Evolutionary conservation across 2,888 invertebrate species (phyloP), one percentile per base, ranked within the genome.

Genomic region (Brachyopa scutellaris): DNA sequence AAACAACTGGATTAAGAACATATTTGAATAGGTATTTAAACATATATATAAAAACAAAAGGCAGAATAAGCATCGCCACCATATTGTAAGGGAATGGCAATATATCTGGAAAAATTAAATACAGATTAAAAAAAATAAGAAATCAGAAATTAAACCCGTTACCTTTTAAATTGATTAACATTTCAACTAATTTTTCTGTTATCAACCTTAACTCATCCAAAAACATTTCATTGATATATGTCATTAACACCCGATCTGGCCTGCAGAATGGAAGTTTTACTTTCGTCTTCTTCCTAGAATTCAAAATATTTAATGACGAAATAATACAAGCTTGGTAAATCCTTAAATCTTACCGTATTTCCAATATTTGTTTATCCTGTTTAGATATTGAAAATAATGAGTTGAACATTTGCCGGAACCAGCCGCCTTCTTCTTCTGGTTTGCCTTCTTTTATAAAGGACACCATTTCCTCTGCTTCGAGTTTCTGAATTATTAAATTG

Each of bases 211-310:
- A 74, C 74, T 89, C 88, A 40, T 86, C 87, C 0, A 90, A 49
- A 17, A 89, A 87, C 55, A 89, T 80, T 13, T 89, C 87, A 77
- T 88, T 90, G 1, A 84, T 47, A 57, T 89, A 90, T 64, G 86
- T 85, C 7, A 88, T 40, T 1, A 89, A 62, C 0, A 90, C 90
- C 29, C 87, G 86, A 85, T 90, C 90, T 0, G 90, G 90, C 9
- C 88, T 86, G 53, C 90, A 90, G 72, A 84, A 87, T 0, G 84
- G 83, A 13, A 88, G 19, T 9, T 85, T 85, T 0, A 88, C 3
- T 78, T 86, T 87, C 23, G 84, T 85, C 0, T 87, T 77, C 69
- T 87, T 86, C 49, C 89, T 90, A 72, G 0, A 84, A 85, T 45
- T 5, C 6, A 47, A 19, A 36, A 13, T 33, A 19, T 42, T 1